A percentile compares a stretch with the other conserved stretches of the same genome.
These are phyloP conservation scores for Centroberyx gerrardi DNA, from an alignment of 2,797 vertebrate species.

Conservation along the genomic window DNA sequence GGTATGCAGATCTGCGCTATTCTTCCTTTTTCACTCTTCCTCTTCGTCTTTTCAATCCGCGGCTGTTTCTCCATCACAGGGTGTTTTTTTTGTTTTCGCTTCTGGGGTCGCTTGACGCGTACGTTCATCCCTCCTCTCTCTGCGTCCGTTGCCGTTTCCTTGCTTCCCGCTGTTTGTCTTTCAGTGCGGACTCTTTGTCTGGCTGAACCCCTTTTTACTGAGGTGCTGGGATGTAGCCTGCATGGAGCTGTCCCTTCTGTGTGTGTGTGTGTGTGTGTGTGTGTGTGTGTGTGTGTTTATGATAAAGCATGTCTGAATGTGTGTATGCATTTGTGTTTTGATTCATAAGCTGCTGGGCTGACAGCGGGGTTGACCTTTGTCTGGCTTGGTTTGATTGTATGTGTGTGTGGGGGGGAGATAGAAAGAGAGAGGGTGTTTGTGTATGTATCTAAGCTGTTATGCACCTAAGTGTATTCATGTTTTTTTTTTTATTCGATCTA, in stretches of 20 bases:
- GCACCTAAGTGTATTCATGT: background rate
- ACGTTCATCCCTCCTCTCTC: slow-evolving; percentile 20
- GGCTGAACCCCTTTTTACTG: slow-evolving; percentile 46
- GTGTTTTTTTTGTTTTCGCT: slow-evolving; percentile 9
- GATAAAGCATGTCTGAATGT: slow-evolving; percentile 58
- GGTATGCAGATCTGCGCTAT: slow-evolving; percentile 60
- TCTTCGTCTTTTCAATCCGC: slow-evolving; percentile 49
- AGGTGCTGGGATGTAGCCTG: slow-evolving; percentile 41
- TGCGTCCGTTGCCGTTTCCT: slow-evolving; percentile 51
- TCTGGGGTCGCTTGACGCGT: slow-evolving; percentile 12
- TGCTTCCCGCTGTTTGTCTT: slow-evolving; percentile 67
- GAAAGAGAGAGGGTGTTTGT: slow-evolving; percentile 50
- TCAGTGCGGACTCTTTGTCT: slow-evolving; percentile 69
- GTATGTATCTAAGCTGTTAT: slow-evolving; percentile 21
- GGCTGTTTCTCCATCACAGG: slow-evolving; percentile 7
- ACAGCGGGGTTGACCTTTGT: slow-evolving; percentile 64
- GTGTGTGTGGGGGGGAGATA: slow-evolving; percentile 34
- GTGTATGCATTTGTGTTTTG: slow-evolving; percentile 52
- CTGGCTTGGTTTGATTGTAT: slow-evolving; percentile 48
- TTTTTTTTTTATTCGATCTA: slow-evolving; percentile 38
- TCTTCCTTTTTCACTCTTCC: slow-evolving; percentile 55
- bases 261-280: slow-evolving; percentile 36
- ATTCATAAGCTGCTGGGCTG: slow-evolving; percentile 59
- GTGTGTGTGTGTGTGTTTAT: slow-evolving; percentile 36
- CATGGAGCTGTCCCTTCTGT: slow-evolving; percentile 14